Conservation (phyloP, 2,113 vertebrate species). For the Syngnathus scovelli region DNA sequence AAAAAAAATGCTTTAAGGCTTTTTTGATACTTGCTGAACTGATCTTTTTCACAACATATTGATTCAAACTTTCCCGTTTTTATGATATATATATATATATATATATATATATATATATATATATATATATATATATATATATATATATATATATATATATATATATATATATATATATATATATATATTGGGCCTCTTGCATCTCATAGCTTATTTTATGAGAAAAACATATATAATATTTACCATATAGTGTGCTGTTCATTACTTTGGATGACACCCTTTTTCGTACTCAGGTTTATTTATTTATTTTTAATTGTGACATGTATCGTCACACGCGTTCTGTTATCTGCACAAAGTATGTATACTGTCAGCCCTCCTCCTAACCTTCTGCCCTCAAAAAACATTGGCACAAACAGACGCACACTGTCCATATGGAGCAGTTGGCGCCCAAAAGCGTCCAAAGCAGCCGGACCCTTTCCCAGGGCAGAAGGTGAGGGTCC, state of each 20-base stretch:
- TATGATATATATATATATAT: not conserved
- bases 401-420: constrained; percentile 44
- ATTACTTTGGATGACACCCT: not conserved
- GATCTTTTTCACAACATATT: not conserved
- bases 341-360: constrained; percentile 33
- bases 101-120: not conserved
- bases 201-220: not conserved
- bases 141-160: not conserved
- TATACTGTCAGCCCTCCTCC: constrained; percentile 58
- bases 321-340: not conserved
- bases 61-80: not conserved
- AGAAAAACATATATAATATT: not conserved
- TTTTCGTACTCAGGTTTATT: not conserved
- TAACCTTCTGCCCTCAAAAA: constrained; percentile 73
- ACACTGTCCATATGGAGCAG: constrained; percentile 74
- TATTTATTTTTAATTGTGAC: not conserved
- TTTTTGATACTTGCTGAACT: not conserved
- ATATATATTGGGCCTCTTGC: not conserved
- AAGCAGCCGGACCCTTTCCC: constrained; percentile 74
- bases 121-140: not conserved
- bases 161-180: not conserved
- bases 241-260: not conserved
- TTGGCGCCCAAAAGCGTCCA: constrained; percentile 71
- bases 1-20: too few species aligned
- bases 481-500: constrained; percentile 75